phyloP scores from a whole-genome alignment of 1,140 invertebrate genomes.

The Triops cancriformis region DNA sequence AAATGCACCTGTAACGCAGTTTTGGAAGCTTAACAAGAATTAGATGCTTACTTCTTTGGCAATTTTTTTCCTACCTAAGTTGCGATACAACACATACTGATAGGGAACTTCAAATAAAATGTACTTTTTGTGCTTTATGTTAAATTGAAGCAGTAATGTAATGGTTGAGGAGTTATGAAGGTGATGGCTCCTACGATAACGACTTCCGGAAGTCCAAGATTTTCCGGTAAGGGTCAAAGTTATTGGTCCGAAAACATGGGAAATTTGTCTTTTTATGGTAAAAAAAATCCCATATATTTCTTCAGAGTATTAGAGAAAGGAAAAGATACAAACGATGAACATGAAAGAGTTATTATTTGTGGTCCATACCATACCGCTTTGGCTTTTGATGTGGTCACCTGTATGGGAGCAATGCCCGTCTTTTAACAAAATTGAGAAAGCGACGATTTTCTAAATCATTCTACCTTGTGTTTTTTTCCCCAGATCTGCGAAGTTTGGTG shows the following conservation, averaged over 20 bases:
- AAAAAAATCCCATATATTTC: neutral
- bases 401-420: neutral
- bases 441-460: neutral
- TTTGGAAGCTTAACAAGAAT: too few species aligned
- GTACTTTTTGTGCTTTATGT: neutral
- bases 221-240: neutral
- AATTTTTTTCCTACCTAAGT: too few species aligned
- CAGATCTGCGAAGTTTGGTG: neutral
- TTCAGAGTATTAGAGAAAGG: neutral
- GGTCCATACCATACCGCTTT: neutral
- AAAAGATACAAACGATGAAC: neutral
- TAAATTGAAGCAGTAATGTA: neutral
- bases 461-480: neutral
- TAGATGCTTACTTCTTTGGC: too few species aligned
- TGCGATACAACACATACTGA: too few species aligned
- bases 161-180: neutral
- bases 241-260: neutral
- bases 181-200: neutral
- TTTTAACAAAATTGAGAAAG: neutral
- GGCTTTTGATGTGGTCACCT: neutral
- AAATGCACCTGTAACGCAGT: too few species aligned
- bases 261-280: neutral
- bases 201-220: neutral
- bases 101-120: too few species aligned
- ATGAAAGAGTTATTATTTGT: constrained; percentile 7